These are phyloP conservation scores for Alexandromys fortis DNA, from an alignment of 2,113 vertebrate species.

Conservation along the genomic window DNA sequence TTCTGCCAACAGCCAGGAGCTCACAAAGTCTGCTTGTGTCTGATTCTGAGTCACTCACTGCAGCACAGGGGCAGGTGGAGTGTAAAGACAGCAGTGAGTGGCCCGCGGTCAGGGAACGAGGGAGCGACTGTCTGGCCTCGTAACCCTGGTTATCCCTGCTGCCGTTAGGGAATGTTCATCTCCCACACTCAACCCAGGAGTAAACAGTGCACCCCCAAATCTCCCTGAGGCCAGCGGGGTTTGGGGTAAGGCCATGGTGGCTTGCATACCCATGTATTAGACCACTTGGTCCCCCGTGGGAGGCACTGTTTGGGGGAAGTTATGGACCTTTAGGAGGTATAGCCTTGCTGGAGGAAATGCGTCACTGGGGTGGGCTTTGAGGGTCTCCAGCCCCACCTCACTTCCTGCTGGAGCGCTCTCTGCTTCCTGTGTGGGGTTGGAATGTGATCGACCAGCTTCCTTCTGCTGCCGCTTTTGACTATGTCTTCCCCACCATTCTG, in stretches of 20 bases:
- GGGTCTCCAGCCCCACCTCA: no score
- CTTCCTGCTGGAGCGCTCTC: background rate
- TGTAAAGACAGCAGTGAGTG: fast-evolving
- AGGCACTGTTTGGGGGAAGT: background rate
- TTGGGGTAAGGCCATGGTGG: background rate
- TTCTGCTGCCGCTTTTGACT: background rate
- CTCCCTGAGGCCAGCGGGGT: background rate
- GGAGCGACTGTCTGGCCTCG: fast-evolving
- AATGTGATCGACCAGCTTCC: background rate
- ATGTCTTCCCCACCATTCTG: background rate
- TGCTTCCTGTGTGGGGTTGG: background rate
- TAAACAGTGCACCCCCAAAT: background rate
- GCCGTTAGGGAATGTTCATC: no score
- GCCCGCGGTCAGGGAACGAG: background rate
- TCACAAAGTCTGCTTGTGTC: background rate
- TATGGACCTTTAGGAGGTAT: background rate
- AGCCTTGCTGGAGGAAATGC: background rate
- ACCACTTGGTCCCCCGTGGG: background rate
- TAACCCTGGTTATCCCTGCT: background rate
- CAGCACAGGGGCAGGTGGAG: background rate
- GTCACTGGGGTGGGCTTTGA: background rate
- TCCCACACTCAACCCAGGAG: background rate
- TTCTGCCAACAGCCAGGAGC: background rate
- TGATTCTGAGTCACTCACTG: background rate
- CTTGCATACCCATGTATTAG: background rate